Evolutionary conservation across 2,113 vertebrate species (phyloP), one percentile per base, ranked within the genome.

Genomic region (Halcyon senegalensis): DNA sequence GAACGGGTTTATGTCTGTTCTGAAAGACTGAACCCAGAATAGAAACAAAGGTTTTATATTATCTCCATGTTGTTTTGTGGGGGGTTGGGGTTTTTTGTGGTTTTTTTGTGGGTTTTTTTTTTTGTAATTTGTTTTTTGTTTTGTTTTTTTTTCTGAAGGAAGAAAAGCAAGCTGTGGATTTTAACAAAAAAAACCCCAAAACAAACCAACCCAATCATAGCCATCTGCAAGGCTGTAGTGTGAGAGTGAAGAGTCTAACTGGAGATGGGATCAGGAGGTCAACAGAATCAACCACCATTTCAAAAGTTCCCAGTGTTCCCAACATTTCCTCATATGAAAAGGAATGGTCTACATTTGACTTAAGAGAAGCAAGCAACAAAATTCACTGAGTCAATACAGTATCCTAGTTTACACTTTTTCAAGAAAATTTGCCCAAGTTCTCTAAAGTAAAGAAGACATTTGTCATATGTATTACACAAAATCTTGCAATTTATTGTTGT

Each of bases 211-310:
- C 30, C 17, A 33, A 59, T 11, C 9, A 12, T 11, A 74, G 46
- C 8, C 9, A n/a, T 21, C 9, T 51, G 7, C 1, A 4, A 63
- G n/a, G 9, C 11, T 24, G 5, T 11, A 60, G 3, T 31, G 8
- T 70, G 33, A 77, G 7, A 44, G 15, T 30, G 64, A 69, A 64
- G 28, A 67, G 18, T 16, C n/a, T 31, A 25, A 23, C 10, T 44
- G 31, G 19, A 55, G 33, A 21, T 9, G 6, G 3, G 8, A 78
- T 51, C 33, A 55, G 14, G 18, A 87, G 5, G 9, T 44, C 25
- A 64, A 44, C 5, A 89, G 43, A 79, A 78, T 69, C 75, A 58
- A 44, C 23, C 3, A 46, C 3, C 3, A 46, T 53, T 60, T 80
- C 35, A 28, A 2, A 86, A 77, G 16, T n/a, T 86, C 6, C 39